Percentiles rank a stretch among this genome's conserved stretches.
Conservation (phyloP, 2,797 vertebrate genomes). For the Prionace glauca region DNA sequence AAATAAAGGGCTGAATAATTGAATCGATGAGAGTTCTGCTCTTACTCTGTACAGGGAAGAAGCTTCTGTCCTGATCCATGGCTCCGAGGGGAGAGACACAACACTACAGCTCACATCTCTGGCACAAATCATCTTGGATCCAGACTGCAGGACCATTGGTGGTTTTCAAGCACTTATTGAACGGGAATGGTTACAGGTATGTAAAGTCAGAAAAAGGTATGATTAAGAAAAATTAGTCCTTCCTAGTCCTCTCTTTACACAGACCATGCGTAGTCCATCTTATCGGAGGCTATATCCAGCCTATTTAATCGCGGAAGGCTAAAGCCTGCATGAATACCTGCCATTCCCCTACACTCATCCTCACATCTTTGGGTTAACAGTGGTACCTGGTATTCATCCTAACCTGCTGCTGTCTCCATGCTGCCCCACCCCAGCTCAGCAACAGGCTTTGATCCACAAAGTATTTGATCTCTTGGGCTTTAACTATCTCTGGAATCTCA, state of each 20-base stretch:
- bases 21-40: background rate
- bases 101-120: slow-evolving; percentile 75
- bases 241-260: background rate
- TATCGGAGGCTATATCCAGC: background rate
- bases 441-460: background rate
- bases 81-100: slow-evolving; percentile 70
- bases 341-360: background rate
- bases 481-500: background rate
- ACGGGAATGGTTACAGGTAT: slow-evolving; percentile 77
- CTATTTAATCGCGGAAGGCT: background rate
- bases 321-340: background rate
- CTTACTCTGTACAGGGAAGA: slow-evolving; percentile 59
- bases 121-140: slow-evolving; percentile 79
- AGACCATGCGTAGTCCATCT: background rate
- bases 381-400: background rate
- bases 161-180: slow-evolving; percentile 79
- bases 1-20: background rate
- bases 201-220: background rate
- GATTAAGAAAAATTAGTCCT: background rate
- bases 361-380: background rate
- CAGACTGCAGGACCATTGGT: slow-evolving; percentile 60
- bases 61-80: slow-evolving; percentile 71
- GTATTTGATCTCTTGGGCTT: background rate
- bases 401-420: background rate
- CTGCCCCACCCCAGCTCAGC: background rate